Base-by-base conservation (phyloP, 2,888 invertebrate genomes). In the Diplazon laetatorius region DNA sequence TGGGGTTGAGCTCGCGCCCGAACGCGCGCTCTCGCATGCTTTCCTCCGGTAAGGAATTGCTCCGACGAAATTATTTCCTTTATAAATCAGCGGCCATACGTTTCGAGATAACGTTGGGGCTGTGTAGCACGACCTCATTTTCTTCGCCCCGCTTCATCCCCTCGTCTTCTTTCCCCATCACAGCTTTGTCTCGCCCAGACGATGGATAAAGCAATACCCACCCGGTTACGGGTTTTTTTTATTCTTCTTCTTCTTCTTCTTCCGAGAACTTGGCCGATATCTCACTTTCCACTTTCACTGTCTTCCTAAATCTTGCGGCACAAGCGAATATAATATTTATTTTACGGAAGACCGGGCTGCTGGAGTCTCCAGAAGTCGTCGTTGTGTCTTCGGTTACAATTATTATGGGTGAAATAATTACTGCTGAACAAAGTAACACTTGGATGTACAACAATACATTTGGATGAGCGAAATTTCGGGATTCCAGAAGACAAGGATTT, bases 81-180 rank as follows among this genome's bases (percentile, higher is more conserved):
- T 88, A 89, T 89, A 89, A 89, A 89, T 89, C 89, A 89, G 86
- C 85, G 80, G 85, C 86, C 87, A 89, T 89, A 88, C 85, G 86
- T 89, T 88, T 83, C 66, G 42, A 63, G 66, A 78, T 80, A 78
- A 70, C 70, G 77, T 62, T 57, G 74, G 60, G 46, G n/a, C n/a
- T 78, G 50, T 74, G 59, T 73, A 66, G 69, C 65, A 62, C 42
- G 66, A 74, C 66, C 78, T 78, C 65, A 78, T 78, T 78, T 78
- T 77, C 77, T 57, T 63, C 68, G 5, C 9, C 37, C 37, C 50
- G 39, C 42, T n/a, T 44, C 46, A 6, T 18, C 25, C 48, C 63
- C 48, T n/a, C 20, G n/a, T n/a, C 63, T 50, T 22, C 44, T 57
- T 48, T 5, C 35, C 39, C 72, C 48, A 14, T 42, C 52, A 16